Percentiles rank a stretch among this genome's conserved stretches.
phyloP scores from a whole-genome alignment of 2,888 invertebrate genomes.

The Cabera pusaria region DNA sequence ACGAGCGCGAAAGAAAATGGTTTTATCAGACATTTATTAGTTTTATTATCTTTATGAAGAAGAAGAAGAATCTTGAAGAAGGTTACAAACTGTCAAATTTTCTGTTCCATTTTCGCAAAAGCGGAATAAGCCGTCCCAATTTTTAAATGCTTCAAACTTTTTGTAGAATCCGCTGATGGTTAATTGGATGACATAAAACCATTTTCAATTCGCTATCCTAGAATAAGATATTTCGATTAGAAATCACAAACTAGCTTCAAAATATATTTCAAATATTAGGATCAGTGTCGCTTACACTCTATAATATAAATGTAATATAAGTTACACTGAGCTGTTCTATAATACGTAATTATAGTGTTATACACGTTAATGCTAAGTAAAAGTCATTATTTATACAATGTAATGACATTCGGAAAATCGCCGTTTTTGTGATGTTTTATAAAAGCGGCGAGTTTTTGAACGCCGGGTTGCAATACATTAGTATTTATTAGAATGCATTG shows the following conservation, averaged over 20 bases:
- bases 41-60: no score
- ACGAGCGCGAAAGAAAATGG: constrained; percentile 41
- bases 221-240: constrained; percentile 65
- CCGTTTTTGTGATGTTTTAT: constrained; percentile 16
- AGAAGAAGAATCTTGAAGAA: no score
- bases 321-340: constrained; percentile 75
- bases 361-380: constrained; percentile 72
- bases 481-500: no score
- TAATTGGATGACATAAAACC: constrained; percentile 40
- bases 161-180: no score
- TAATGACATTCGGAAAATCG: constrained; percentile 26
- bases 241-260: constrained; percentile 77
- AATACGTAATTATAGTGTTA: constrained; percentile 79
- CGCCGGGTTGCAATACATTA: background rate
- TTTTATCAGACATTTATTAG: constrained; percentile 27
- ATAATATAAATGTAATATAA: constrained; percentile 48
- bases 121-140: constrained; percentile 12
- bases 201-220: constrained; percentile 43
- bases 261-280: constrained; percentile 70
- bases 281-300: constrained; percentile 76
- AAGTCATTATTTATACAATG: constrained; percentile 71
- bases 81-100: no score
- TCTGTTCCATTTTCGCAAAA: background rate
- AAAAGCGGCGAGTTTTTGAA: constrained; percentile 6
- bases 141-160: background rate